Conservation (phyloP, 2,888 invertebrate genomes). For the Apamea sordens region DNA sequence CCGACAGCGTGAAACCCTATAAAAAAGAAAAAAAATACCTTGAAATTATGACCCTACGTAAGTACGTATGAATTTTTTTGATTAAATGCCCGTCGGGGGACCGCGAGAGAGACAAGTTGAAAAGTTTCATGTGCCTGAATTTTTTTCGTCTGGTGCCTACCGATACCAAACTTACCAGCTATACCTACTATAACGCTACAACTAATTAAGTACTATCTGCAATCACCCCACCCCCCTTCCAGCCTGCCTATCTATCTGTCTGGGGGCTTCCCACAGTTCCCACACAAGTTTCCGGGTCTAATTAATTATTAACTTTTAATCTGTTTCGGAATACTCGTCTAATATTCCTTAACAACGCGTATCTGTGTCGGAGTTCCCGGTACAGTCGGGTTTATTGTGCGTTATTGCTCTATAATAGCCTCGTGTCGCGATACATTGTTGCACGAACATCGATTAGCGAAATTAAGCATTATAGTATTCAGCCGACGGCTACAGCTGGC, state of each 20-base stretch:
- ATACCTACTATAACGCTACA: neutral
- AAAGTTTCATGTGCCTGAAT: too few relatives aligned
- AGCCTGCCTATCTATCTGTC: neutral
- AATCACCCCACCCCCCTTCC: neutral
- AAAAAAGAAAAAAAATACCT: too few relatives aligned
- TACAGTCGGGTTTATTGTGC: neutral
- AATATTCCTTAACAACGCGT: conserved; percentile 14
- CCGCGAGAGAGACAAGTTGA: neutral
- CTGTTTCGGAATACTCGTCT: conserved; percentile 30
- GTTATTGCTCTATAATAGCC: neutral
- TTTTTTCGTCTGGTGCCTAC: neutral
- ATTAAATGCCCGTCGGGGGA: too few relatives aligned
- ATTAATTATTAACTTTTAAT: conserved; percentile 53
- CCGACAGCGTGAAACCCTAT: too few relatives aligned
- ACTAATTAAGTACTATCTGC: neutral
- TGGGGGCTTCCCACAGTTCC: conserved; percentile 30
- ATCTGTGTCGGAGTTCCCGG: conserved; percentile 31
- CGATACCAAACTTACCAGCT: neutral
- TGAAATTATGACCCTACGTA: too few relatives aligned
- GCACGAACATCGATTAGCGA: neutral
- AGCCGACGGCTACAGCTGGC: too few relatives aligned
- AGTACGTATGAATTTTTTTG: too few relatives aligned
- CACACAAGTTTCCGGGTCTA: conserved; percentile 16
- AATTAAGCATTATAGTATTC: neutral
- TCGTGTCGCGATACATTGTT: neutral